A percentile compares a stretch with the other conserved stretches of the same genome.
Evolutionary conservation across 1,140 invertebrate genomes (phyloP).

Genomic region (Brachionus koreanus): DNA sequence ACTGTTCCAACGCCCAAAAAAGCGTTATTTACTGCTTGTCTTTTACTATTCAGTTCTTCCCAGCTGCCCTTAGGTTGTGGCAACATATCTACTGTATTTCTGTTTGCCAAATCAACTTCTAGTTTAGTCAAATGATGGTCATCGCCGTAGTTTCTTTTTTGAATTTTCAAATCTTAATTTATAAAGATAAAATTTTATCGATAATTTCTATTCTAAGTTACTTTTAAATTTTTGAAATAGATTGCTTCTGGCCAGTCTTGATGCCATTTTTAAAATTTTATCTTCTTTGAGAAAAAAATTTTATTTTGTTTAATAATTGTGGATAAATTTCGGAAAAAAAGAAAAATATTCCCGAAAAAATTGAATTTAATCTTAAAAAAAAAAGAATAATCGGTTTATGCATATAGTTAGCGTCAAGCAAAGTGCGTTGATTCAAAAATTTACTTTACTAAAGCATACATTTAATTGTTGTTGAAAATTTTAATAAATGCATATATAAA

Average conservation of each 20-base stretch:
- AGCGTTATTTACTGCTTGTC: conserved; percentile 37
- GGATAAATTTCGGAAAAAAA: background rate
- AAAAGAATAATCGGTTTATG: background rate
- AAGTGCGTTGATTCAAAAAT: conserved; percentile 38
- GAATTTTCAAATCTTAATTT: conserved; percentile 17
- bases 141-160: conserved; percentile 20
- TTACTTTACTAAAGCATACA: background rate
- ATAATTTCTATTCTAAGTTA: background rate
- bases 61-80: conserved; percentile 51
- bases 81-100: conserved; percentile 48
- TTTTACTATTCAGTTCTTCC: conserved; percentile 48
- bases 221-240: conserved; percentile 28
- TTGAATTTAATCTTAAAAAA: background rate
- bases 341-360: background rate
- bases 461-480: background rate
- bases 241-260: conserved; percentile 12
- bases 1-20: conserved; percentile 1
- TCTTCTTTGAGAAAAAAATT: background rate
- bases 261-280: conserved; percentile 6
- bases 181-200: background rate
- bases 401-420: conserved; percentile 36
- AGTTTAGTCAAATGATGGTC: conserved; percentile 40
- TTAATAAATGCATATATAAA: background rate
- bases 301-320: background rate
- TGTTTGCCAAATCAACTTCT: conserved; percentile 47